A percentile compares a stretch with the other conserved stretches of the same genome.
These are phyloP conservation scores for Cantharis lateralis DNA, from an alignment of 2,888 invertebrate genomes.

Conservation along the genomic window DNA sequence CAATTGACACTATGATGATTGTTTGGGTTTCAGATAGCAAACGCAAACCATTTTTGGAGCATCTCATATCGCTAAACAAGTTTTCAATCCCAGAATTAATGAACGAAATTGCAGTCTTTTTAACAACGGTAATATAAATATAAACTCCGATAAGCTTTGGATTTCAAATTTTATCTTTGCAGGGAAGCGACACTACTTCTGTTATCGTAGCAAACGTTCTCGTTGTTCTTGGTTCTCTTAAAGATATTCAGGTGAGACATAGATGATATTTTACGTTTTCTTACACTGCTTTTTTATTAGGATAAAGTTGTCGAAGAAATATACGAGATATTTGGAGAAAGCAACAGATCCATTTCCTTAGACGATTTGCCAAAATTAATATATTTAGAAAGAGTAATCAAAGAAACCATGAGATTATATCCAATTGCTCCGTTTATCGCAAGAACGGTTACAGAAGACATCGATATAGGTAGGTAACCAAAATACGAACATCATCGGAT, in stretches of 20 bases:
- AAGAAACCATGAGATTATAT: conserved; percentile 5
- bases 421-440: not conserved
- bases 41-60: not conserved
- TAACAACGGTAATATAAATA: not conserved
- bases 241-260: not conserved
- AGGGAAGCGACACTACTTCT: not conserved
- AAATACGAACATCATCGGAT: too few species aligned
- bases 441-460: not conserved
- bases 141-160: not conserved
- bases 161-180: not conserved
- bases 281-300: not conserved
- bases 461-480: conserved; percentile 36
- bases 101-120: not conserved
- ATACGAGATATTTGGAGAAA: not conserved
- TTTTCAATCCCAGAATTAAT: not conserved
- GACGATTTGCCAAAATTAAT: not conserved
- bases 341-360: not conserved
- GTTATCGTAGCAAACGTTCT: not conserved
- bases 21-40: not conserved
- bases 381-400: conserved; percentile 7
- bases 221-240: not conserved
- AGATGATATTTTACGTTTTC: too few species aligned
- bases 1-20: too few species aligned
- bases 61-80: not conserved
- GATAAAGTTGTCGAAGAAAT: conserved; percentile 2